phyloP scores from a whole-genome alignment of 2,113 vertebrate species.

The Bothrops jararaca region DNA sequence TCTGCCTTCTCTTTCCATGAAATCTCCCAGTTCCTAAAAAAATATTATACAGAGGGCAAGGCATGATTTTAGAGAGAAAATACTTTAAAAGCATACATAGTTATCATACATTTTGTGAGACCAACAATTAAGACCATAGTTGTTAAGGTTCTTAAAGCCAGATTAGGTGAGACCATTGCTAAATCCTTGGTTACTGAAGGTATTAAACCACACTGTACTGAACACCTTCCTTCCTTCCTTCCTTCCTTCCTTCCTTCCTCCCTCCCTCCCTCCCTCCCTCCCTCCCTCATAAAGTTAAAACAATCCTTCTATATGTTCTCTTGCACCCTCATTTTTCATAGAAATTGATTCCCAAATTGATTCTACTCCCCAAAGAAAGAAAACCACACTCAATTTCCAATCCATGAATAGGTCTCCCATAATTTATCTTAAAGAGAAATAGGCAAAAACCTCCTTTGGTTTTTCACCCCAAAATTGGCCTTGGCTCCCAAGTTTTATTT shows the following conservation, averaged over 20 bases:
- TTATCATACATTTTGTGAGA: neutral
- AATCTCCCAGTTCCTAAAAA: neutral
- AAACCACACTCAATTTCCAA: neutral
- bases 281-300: neutral
- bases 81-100: neutral
- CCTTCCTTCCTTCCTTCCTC: neutral
- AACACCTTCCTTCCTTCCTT: neutral
- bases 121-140: neutral
- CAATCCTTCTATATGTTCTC: neutral
- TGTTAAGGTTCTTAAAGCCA: neutral
- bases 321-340: neutral
- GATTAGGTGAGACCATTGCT: neutral
- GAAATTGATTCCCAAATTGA: neutral
- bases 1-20: neutral
- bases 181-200: neutral
- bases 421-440: neutral
- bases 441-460: neutral
- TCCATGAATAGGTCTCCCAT: neutral
- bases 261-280: too few relatives aligned
- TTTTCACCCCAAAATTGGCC: neutral
- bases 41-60: neutral
- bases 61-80: neutral
- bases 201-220: neutral
- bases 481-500: neutral
- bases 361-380: neutral